phyloP scores from a whole-genome alignment of 2,113 vertebrate genomes.

The Epinephelus cyanopodus region DNA sequence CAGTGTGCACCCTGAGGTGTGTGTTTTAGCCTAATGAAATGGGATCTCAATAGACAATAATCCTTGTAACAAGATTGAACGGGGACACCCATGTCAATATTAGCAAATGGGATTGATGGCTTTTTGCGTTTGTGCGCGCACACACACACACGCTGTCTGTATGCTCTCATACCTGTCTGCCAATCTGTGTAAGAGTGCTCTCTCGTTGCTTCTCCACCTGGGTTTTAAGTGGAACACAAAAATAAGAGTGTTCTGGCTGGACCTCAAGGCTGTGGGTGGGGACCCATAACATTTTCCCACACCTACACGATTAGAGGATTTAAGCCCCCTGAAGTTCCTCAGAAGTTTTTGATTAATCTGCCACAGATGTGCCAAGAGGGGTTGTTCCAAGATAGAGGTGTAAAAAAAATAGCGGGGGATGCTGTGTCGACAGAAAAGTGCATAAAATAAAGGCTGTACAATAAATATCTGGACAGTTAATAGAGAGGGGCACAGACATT shows the following conservation, averaged over 20 bases:
- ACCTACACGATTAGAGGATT: conserved; percentile 76
- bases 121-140: conserved; percentile 44
- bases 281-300: conserved; percentile 75
- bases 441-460: conserved; percentile 73
- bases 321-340: conserved; percentile 72
- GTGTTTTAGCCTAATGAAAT: conserved; percentile 88
- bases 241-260: conserved; percentile 58
- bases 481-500: conserved; percentile 66
- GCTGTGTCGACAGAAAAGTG: conserved; percentile 77
- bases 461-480: conserved; percentile 75
- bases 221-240: conserved; percentile 67
- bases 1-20: conserved; percentile 72
- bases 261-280: conserved; percentile 65
- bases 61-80: conserved; percentile 86
- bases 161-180: conserved; percentile 52
- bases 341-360: conserved; percentile 78
- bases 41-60: conserved; percentile 87
- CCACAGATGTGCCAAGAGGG: conserved; percentile 67
- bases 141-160: conserved; percentile 29
- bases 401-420: conserved; percentile 52
- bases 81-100: conserved; percentile 87
- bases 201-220: conserved; percentile 62
- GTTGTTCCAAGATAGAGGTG: conserved; percentile 74
- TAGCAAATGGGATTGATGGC: conserved; percentile 86
- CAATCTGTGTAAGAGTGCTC: conserved; percentile 65